A percentile compares a stretch with the other conserved stretches of the same genome.
These are phyloP conservation scores for Megalops cyprinoides DNA, from an alignment of 2,797 vertebrate species.

Conservation along the genomic window DNA sequence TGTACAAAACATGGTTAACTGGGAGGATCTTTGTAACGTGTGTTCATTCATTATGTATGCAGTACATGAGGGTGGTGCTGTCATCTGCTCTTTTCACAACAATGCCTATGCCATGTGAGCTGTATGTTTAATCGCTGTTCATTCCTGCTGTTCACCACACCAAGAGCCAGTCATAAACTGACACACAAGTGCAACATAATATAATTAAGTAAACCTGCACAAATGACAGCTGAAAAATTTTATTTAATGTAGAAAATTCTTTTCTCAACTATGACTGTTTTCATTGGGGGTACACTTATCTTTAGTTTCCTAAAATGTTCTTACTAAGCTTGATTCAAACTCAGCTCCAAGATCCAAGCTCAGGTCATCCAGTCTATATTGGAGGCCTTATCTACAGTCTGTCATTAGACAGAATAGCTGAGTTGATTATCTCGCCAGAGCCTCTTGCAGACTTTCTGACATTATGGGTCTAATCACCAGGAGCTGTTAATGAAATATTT, in stretches of 20 bases:
- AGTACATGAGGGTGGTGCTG: not conserved
- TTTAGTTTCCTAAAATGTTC: not conserved
- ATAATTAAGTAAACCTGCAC: no score
- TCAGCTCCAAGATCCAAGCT: no score
- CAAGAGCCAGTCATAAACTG: no score
- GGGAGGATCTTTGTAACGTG: no score
- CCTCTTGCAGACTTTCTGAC: constrained; percentile 12
- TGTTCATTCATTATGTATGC: not conserved
- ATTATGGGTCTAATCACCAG: constrained; percentile 29
- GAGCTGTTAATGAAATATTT: constrained; percentile 55
- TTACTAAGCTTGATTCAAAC: not conserved
- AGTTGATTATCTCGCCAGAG: not conserved
- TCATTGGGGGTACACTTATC: no score
- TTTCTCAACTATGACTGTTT: not conserved
- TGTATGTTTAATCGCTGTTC: not conserved
- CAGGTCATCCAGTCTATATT: not conserved
- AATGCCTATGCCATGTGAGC: no score
- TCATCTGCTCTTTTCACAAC: no score
- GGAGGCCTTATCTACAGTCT: not conserved
- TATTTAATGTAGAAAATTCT: not conserved
- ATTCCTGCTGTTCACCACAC: not conserved
- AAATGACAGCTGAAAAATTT: no score
- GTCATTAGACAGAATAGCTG: constrained; percentile 9
- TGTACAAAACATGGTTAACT: no score
- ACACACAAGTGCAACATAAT: no score